A percentile compares a stretch with the other conserved stretches of the same genome.
These are phyloP conservation scores for Chironomus riparius DNA, from an alignment of 2,888 invertebrate species.

Conservation along the genomic window DNA sequence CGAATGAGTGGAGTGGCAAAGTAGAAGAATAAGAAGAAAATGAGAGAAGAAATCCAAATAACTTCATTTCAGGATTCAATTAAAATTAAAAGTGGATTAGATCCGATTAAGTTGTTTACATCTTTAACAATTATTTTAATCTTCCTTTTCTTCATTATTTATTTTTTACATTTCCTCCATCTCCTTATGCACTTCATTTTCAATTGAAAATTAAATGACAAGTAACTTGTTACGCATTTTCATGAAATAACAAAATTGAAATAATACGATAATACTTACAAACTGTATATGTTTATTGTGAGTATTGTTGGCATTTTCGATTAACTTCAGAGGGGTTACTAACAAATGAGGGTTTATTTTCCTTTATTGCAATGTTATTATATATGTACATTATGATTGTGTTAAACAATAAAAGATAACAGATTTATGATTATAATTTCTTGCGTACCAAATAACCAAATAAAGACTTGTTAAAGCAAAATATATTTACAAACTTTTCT, in stretches of 20 bases:
- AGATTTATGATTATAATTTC: neutral
- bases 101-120: constrained; percentile 25
- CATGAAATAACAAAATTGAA: neutral
- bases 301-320: constrained; percentile 20
- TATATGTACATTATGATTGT: constrained; percentile 13
- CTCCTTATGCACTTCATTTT: neutral
- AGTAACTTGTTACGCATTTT: neutral
- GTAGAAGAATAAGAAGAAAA: neutral
- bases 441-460: too few relatives aligned
- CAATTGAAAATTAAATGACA: constrained; percentile 19
- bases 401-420: neutral
- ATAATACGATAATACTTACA: neutral
- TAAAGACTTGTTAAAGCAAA: too few relatives aligned
- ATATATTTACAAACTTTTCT: neutral
- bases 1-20: neutral
- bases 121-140: constrained; percentile 24
- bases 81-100: constrained; percentile 24
- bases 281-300: neutral
- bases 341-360: constrained; percentile 11
- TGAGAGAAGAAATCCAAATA: neutral
- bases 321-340: constrained; percentile 14
- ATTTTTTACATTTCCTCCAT: neutral
- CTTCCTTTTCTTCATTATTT: neutral
- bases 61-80: constrained; percentile 12
- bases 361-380: constrained; percentile 15